Evolutionary conservation across 1,140 invertebrate species (phyloP), one percentile per base, ranked within the genome.

Genomic region (Nasonia longicornis): DNA sequence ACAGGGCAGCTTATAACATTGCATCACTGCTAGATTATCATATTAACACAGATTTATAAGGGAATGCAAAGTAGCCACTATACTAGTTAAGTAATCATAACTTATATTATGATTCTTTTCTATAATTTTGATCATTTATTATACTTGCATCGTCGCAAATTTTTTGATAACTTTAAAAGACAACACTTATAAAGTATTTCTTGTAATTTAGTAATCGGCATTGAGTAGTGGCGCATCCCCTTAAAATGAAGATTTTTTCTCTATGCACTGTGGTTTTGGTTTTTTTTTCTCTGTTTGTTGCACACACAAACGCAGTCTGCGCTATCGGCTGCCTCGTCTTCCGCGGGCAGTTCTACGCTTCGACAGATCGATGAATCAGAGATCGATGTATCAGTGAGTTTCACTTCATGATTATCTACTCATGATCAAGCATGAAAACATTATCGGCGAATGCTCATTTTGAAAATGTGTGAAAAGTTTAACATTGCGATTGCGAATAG

Each of bases 241-340:
- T 73, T 76, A 67, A 75, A 76, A 76, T 10, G 63, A 77, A 45
- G 16, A 35, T 64, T 77, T 72, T 77, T 72, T 72, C 58, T 77
- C 80, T 73, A 82, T 86, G 89, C 89, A 90, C 88, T 89, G 84
- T 89, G 89, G 89, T 89, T 89, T 89, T 88, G 88, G 87, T 89
- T 89, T 89, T 89, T 26, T 72, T 72, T 82, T 82, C 48, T 77
- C 87, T 87, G 87, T 89, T 87, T 88, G 85, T 87, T 79, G 87
- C 88, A 89, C 88, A 87, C 42, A 79, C 71, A 77, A 72, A 74
- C 67, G 87, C 87, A 89, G 88, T 84, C 86, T 87, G 85, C 87
- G 84, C 85, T 88, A 85, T 89, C 88, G 84, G 86, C 86, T 78
- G 86, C 86, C 85, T 83, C 86, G 80, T 82, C 88, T 64, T 84